Conservation (phyloP, 2,888 invertebrate species). For the Mythimna pallens region DNA sequence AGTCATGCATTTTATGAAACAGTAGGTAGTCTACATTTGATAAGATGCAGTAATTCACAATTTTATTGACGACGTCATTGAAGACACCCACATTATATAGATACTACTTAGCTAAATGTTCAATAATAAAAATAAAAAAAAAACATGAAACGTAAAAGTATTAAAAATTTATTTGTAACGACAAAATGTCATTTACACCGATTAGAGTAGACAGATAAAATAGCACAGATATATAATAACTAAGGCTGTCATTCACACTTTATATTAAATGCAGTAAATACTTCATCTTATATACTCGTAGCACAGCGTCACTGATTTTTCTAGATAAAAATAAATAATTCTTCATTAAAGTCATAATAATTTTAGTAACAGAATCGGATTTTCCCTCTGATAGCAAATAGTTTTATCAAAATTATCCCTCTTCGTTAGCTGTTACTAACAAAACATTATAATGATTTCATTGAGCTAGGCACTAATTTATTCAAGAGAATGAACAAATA, state of each 20-base stretch:
- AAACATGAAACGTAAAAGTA: not conserved
- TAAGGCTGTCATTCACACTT: too few species aligned
- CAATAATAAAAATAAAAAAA: not conserved
- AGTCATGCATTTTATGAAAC: conserved; percentile 2
- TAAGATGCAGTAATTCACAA: not conserved
- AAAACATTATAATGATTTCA: conserved; percentile 13
- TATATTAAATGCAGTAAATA: not conserved
- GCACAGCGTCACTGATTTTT: not conserved
- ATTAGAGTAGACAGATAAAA: too few species aligned
- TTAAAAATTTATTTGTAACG: too few species aligned
- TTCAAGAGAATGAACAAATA: not conserved
- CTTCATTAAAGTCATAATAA: not conserved
- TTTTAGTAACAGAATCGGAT: not conserved
- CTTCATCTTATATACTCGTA: not conserved
- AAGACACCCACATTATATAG: not conserved
- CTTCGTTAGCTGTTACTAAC: not conserved
- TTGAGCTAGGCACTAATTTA: not conserved
- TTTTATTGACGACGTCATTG: conserved; percentile 10
- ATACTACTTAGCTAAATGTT: not conserved
- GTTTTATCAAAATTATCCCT: conserved; percentile 14
- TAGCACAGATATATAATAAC: too few species aligned
- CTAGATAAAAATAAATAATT: not conserved
- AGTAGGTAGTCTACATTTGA: not conserved
- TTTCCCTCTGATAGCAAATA: conserved; percentile 16
- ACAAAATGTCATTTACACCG: too few species aligned